phyloP scores from a whole-genome alignment of 2,888 invertebrate genomes.

The Apoda limacodes region DNA sequence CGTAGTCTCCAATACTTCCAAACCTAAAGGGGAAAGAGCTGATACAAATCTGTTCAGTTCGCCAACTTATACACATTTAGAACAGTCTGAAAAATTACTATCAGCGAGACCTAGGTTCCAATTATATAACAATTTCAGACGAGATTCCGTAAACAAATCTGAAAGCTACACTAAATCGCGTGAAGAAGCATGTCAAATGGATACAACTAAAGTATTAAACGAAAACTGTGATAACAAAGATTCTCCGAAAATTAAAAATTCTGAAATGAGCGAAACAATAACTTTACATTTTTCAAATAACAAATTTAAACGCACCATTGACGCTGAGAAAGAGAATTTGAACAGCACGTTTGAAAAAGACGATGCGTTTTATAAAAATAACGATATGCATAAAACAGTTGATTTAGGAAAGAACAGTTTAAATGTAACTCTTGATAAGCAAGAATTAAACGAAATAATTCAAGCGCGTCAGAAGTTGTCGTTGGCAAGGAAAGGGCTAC shows the following conservation, averaged over 20 bases:
- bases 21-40: constrained; percentile 31
- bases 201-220: constrained; percentile 45
- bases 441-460: constrained; percentile 58
- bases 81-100: constrained; percentile 50
- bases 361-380: constrained; percentile 53
- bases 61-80: constrained; percentile 54
- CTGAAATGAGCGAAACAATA: constrained; percentile 48
- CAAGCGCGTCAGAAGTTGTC: constrained; percentile 59
- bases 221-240: constrained; percentile 50
- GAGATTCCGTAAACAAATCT: constrained; percentile 37
- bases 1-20: constrained; percentile 41
- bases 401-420: constrained; percentile 42
- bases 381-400: constrained; percentile 43
- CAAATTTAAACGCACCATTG: constrained; percentile 39
- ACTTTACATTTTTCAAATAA: constrained; percentile 55
- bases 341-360: constrained; percentile 45
- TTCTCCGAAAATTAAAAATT: constrained; percentile 30
- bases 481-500: constrained; percentile 49
- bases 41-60: constrained; percentile 55
- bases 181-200: constrained; percentile 54
- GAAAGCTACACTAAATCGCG: constrained; percentile 56
- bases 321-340: constrained; percentile 56
- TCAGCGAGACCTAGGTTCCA: constrained; percentile 44
- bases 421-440: constrained; percentile 55
- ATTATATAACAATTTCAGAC: constrained; percentile 45